Evolutionary conservation across 37 sponge, comb jelly and placozoan genomes (phyloP).

Genomic region (Ianthella basta): DNA sequence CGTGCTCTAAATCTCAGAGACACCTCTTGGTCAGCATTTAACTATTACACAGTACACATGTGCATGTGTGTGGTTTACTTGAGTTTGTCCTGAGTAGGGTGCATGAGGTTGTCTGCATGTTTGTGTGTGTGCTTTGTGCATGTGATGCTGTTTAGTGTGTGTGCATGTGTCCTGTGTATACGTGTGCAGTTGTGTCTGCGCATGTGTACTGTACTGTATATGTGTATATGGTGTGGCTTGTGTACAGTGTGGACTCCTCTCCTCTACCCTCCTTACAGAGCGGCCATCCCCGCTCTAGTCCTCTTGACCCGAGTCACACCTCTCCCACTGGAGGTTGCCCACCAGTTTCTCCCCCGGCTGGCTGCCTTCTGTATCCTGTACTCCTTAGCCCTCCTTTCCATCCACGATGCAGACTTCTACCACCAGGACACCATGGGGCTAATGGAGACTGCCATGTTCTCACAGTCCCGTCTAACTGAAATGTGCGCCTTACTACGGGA

Average conservation of each 20-base stretch:
- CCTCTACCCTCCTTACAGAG: constrained; percentile 30
- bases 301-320: constrained; percentile 37
- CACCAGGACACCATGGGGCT: neutral
- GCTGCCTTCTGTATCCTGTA: constrained; percentile 53
- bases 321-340: constrained; percentile 21
- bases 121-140: neutral
- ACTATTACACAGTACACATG: no score
- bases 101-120: no score
- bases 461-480: constrained; percentile 31
- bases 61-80: no score
- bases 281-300: constrained; percentile 26
- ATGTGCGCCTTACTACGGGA: constrained; percentile 53
- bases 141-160: constrained; percentile 25
- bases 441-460: constrained; percentile 36
- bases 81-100: no score
- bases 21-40: no score
- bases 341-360: constrained; percentile 43
- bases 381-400: constrained; percentile 61
- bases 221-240: no score
- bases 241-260: neutral
- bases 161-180: neutral
- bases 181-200: neutral
- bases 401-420: constrained; percentile 77
- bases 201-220: neutral
- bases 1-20: no score